phyloP scores from a whole-genome alignment of 2,113 vertebrate species.

The Poecilia latipinna region DNA sequence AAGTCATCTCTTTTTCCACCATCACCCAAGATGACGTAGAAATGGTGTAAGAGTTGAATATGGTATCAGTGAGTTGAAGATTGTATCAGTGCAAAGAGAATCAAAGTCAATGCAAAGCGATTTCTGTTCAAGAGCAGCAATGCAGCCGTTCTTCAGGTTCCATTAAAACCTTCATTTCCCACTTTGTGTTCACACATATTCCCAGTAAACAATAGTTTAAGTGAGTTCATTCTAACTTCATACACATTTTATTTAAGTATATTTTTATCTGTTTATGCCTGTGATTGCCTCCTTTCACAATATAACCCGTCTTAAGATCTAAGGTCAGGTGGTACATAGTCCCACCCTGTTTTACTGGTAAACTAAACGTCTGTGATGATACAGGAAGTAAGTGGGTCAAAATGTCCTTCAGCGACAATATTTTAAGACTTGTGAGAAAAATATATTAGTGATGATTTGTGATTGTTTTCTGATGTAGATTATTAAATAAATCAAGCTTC shows the following conservation, averaged over 20 bases:
- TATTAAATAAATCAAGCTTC: not conserved
- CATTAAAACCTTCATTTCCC: not conserved
- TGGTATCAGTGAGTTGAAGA: not conserved
- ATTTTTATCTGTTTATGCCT: not conserved
- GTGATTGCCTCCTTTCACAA: not conserved
- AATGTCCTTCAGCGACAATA: not conserved
- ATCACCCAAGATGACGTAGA: constrained; percentile 5
- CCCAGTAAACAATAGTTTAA: not conserved
- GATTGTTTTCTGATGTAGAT: not conserved
- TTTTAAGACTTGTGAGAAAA: not conserved
- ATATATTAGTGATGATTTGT: not conserved
- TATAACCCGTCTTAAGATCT: constrained; percentile 9
- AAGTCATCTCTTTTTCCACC: constrained; percentile 13
- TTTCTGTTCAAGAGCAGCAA: not conserved
- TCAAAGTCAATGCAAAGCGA: constrained; percentile 41
- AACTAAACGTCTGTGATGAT: not conserved
- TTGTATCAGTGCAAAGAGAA: not conserved
- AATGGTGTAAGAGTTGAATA: not conserved
- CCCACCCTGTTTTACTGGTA: constrained; percentile 26
- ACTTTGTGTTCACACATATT: not conserved
- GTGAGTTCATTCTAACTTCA: not conserved
- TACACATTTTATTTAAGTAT: not conserved
- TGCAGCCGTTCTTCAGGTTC: not conserved
- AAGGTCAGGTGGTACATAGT: constrained; percentile 17
- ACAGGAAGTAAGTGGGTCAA: not conserved